Evolutionary conservation across 2,888 invertebrate genomes (phyloP), one percentile per base, ranked within the genome.

Genomic region (Galerucella pusilla): DNA sequence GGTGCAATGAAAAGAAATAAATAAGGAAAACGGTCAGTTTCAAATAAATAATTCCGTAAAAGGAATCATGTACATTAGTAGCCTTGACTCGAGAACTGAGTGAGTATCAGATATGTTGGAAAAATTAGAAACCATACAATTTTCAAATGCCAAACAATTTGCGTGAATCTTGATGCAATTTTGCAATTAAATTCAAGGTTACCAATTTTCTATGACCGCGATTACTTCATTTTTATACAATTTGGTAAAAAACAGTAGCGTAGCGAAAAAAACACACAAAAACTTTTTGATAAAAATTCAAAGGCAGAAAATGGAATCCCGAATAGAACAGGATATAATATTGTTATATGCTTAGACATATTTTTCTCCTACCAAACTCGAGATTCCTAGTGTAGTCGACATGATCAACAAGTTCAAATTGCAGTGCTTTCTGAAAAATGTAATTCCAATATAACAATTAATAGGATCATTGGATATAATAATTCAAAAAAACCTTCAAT

Each of bases 131-230:
- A 83, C 83, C 82, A 83, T 83, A 83, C 83, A 82, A 84, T 82
- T 82, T 79, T 82, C 78, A 84, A 84, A 85, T 84, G 83, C 84
- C 84, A 84, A 85, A 84, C 84, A 80, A 79, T 81, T 80, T 82
- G 78, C 59, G 72, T 82, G 82, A 82, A 81, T 84, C 82, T 82
- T 83, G 84, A 82, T 80, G 83, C 81, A 84, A 83, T 83, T 84
- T 80, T 79, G 80, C 79, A 83, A 83, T 83, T 81, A 84, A 82
- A 84, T 82, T 83, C 84, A 85, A 85, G 85, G 85, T 81, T 84
- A 81, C 83, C 76, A 83, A 84, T 83, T 84, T 84, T 83, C 84
- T 82, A 82, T 81, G 82, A 83, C 81, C 81, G 81, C 81, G 80
- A 83, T 81, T 81, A 78, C 80, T 79, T 79, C 80, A 77, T 71